Percentiles rank a stretch among this genome's conserved stretches.
phyloP scores from a whole-genome alignment of 2,888 invertebrate species.

The Lycocerus yunnanus region DNA sequence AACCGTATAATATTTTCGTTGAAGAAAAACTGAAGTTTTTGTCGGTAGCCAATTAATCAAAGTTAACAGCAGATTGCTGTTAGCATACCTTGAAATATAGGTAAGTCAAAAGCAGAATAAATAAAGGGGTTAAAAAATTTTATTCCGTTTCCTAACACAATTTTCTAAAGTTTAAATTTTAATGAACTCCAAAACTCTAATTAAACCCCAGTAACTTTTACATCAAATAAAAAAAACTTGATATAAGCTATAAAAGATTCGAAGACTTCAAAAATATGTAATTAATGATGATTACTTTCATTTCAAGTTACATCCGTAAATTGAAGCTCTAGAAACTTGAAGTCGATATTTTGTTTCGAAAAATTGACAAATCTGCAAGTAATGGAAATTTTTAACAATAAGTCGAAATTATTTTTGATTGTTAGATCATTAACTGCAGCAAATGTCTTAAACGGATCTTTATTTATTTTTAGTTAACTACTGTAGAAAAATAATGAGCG shows the following conservation, averaged over 20 bases:
- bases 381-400: too few species aligned
- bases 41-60: background rate
- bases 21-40: background rate
- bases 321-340: background rate
- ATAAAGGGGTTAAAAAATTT: background rate
- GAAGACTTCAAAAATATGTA: background rate
- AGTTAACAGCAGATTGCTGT: background rate
- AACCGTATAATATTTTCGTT: background rate
- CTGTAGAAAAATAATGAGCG: too few species aligned
- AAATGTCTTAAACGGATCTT: too few species aligned
- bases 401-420: too few species aligned
- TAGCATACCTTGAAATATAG: background rate
- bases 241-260: background rate
- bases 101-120: background rate
- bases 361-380: too few species aligned
- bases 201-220: background rate
- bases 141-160: background rate
- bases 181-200: background rate
- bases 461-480: too few species aligned
- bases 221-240: too few species aligned
- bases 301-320: background rate
- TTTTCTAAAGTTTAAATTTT: background rate
- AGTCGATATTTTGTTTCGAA: too few species aligned
- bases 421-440: too few species aligned
- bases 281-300: background rate